Base-by-base conservation (phyloP, 2,113 vertebrate species). In the Perca fluviatilis region DNA sequence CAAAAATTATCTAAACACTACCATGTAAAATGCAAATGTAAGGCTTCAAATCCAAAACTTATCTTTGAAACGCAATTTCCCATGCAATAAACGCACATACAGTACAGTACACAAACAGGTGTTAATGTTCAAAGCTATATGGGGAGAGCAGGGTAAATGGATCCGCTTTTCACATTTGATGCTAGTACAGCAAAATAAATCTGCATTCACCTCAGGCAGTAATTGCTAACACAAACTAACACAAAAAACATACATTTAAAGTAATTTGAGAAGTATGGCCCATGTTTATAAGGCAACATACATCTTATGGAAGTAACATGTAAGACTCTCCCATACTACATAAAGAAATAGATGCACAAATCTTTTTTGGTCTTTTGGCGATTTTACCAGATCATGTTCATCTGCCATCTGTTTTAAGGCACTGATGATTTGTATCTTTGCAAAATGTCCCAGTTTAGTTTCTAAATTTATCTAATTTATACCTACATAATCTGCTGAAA, bases 341-440 rank as follows among this genome's bases (percentile, higher is more conserved):
- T 30, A 40, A 76, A 75, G 16, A 79, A 67, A 77, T 1, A 53
- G 3, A 69, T 65, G 51, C 50, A 18, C 0, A 56, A 33, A 43
- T 30, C 2, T 27, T 33, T 58, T 68, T 72, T 36, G 2, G 19
- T 80, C 19, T 73, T 14, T 86, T 82, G 83, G 72, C 72, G 19
- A 40, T 65, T 78, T 72, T 7, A 46, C 15, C 23, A 76, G 53
- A 80, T 83, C 40, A 70, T 88, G 74, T 74, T 88, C 54, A 82
- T 62, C 70, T 64, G 47, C 80, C 84, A 83, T 85, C 82, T 88
- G 85, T 89, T 84, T 80, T 75, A 54, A 74, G 76, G 25, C 53
- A 58, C 82, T 79, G 85, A 88, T 60, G 50, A 87, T 61, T 81
- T 84, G 40, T 51, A 19, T 77, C 57, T 73, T 56, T 43, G 30